Conservation (phyloP, 2,888 invertebrate species). For the Dinocampus coccinellae region DNA sequence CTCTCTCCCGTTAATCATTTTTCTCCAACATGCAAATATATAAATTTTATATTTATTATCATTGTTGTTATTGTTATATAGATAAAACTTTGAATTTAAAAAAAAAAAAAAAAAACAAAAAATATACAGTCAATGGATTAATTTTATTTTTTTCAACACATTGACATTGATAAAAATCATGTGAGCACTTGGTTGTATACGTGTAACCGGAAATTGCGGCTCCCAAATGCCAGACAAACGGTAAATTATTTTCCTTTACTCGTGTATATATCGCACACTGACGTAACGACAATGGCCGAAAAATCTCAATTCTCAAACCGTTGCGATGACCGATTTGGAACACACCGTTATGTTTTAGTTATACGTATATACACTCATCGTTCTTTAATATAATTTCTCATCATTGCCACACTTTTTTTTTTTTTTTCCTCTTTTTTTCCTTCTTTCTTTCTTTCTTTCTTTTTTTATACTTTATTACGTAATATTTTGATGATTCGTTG, state of each 20-base stretch:
- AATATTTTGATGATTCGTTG: not conserved
- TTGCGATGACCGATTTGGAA: conserved; percentile 34
- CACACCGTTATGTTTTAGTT: conserved; percentile 31
- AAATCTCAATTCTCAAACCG: conserved; percentile 38
- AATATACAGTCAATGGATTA: too few species aligned
- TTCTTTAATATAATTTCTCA: conserved; percentile 3
- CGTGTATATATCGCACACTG: conserved; percentile 14
- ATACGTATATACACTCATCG: not conserved
- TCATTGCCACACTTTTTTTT: not conserved
- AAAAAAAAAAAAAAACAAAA: too few species aligned
- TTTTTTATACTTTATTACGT: not conserved
- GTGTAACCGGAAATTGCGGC: not conserved
- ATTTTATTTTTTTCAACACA: too few species aligned
- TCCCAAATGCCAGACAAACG: conserved; percentile 19
- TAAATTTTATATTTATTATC: too few species aligned
- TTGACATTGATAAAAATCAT: too few species aligned
- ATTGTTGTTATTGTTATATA: too few species aligned
- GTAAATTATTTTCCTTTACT: conserved; percentile 29
- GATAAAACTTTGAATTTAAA: too few species aligned
- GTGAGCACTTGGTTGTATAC: not conserved
- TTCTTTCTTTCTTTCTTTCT: too few species aligned
- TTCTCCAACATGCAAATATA: too few species aligned
- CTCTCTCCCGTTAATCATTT: too few species aligned
- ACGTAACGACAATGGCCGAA: conserved; percentile 35
- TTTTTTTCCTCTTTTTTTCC: not conserved